These are phyloP conservation scores for Alauda arvensis DNA, from an alignment of 2,797 vertebrate genomes.

Conservation along the genomic window DNA sequence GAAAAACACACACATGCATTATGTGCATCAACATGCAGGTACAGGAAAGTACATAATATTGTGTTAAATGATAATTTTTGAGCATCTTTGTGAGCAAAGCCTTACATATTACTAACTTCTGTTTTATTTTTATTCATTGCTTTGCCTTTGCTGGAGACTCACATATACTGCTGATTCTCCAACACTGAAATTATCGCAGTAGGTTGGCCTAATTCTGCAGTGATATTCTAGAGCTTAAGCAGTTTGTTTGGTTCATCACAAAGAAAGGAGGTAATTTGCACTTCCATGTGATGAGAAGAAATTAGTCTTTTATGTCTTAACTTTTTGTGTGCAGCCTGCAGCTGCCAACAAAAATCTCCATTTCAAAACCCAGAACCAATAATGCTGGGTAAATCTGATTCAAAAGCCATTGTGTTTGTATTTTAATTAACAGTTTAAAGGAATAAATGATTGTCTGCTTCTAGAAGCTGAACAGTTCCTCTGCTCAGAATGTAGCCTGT, in stretches of 20 bases:
- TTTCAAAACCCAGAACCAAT: constrained; percentile 49
- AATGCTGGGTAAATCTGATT: constrained; percentile 6
- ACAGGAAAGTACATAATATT: not conserved
- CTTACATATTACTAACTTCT: not conserved
- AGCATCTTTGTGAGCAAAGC: not conserved
- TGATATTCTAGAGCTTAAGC: not conserved
- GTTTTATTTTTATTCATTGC: not conserved
- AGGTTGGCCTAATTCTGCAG: not conserved
- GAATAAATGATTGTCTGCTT: not conserved
- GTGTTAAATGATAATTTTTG: not conserved
- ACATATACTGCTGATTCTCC: not conserved
- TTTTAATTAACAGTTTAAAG: constrained; percentile 32
- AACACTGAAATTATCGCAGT: not conserved
- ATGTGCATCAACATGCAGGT: not conserved
- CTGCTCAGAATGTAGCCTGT: not conserved
- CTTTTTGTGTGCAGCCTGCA: constrained; percentile 18
- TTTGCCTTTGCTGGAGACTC: not conserved
- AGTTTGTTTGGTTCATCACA: not conserved
- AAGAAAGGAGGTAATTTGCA: constrained; percentile 21
- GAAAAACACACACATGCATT: not conserved
- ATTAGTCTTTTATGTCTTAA: constrained; percentile 23
- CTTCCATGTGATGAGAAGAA: constrained; percentile 22
- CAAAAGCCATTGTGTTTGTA: not conserved
- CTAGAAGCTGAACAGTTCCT: not conserved
- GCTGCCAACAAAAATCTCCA: constrained; percentile 32